These are phyloP conservation scores for Sebastes hubbsi DNA, from an alignment of 2,797 vertebrate species.

Conservation along the genomic window DNA sequence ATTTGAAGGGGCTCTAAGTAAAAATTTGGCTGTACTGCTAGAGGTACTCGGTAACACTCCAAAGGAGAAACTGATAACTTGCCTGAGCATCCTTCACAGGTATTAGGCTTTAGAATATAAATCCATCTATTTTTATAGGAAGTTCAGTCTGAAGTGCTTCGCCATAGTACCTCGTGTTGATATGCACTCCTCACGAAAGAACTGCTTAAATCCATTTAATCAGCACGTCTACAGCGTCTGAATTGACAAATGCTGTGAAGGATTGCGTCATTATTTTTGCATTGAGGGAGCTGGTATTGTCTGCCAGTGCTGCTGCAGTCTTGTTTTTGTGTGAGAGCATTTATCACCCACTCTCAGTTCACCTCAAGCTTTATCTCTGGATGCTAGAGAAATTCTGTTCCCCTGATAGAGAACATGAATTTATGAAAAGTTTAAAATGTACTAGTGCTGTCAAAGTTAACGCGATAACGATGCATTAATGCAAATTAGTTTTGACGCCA, in stretches of 20 bases:
- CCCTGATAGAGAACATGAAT: slow-evolving; percentile 3
- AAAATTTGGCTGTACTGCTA: background rate
- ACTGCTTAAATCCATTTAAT: slow-evolving; percentile 60
- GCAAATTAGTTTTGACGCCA: no score
- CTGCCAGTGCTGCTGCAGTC: slow-evolving; percentile 35
- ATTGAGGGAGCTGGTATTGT: slow-evolving; percentile 43
- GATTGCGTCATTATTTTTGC: slow-evolving; percentile 53
- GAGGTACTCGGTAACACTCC: background rate
- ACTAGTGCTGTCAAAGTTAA: background rate
- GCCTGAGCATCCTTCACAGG: slow-evolving; percentile 11
- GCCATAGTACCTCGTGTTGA: slow-evolving; percentile 22
- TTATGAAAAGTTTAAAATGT: background rate
- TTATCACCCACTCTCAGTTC: slow-evolving; percentile 45
- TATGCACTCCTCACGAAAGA: slow-evolving; percentile 43
- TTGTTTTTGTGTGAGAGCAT: slow-evolving; percentile 18
- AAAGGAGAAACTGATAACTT: slow-evolving; percentile 14
- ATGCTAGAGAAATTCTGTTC: background rate
- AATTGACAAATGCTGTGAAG: slow-evolving; percentile 50
- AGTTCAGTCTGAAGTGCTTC: slow-evolving; percentile 16
- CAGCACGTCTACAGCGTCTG: slow-evolving; percentile 54
- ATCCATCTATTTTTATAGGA: slow-evolving; percentile 27
- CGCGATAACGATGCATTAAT: no score
- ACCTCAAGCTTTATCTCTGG: slow-evolving; percentile 1
- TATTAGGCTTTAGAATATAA: slow-evolving; percentile 39
- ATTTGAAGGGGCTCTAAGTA: background rate